Evolutionary conservation across 2,888 invertebrate species (phyloP).

Genomic region (Pyrocoelia pectoralis): DNA sequence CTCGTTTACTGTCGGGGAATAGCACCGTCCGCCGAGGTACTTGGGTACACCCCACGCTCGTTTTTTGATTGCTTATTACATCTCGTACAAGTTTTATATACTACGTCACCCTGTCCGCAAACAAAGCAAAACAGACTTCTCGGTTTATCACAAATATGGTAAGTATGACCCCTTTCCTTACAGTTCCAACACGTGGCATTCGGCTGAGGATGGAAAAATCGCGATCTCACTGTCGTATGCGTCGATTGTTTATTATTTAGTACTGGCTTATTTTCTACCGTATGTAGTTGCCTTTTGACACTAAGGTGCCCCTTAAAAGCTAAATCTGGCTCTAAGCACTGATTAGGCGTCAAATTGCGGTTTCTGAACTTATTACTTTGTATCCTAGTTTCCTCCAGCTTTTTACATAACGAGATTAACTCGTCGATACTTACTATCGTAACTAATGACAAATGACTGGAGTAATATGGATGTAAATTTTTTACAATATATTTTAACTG

Average conservation of each 20-base stretch:
- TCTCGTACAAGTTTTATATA: not conserved
- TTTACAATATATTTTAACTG: conserved; percentile 26
- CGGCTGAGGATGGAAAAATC: not conserved
- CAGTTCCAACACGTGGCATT: not conserved
- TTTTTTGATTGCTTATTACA: not conserved
- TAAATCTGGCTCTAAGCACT: conserved; percentile 5
- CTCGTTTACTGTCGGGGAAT: not conserved
- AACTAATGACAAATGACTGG: conserved; percentile 15
- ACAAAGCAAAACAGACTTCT: not conserved
- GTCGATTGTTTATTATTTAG: not conserved
- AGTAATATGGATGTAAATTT: conserved; percentile 28
- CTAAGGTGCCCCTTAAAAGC: too few relatives aligned
- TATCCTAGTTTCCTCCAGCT: conserved; percentile 25
- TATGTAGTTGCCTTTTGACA: too few relatives aligned
- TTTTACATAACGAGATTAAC: conserved; percentile 17
- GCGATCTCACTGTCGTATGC: not conserved
- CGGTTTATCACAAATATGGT: not conserved
- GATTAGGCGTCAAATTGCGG: not conserved
- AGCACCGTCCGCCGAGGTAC: not conserved
- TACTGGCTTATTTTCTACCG: not conserved
- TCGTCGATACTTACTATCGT: conserved; percentile 14
- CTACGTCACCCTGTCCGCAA: not conserved
- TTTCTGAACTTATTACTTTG: conserved; percentile 10
- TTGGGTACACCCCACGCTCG: not conserved
- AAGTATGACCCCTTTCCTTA: not conserved